These are phyloP conservation scores for Diachasma alloeum DNA, from an alignment of 1,140 invertebrate genomes.

Conservation along the genomic window DNA sequence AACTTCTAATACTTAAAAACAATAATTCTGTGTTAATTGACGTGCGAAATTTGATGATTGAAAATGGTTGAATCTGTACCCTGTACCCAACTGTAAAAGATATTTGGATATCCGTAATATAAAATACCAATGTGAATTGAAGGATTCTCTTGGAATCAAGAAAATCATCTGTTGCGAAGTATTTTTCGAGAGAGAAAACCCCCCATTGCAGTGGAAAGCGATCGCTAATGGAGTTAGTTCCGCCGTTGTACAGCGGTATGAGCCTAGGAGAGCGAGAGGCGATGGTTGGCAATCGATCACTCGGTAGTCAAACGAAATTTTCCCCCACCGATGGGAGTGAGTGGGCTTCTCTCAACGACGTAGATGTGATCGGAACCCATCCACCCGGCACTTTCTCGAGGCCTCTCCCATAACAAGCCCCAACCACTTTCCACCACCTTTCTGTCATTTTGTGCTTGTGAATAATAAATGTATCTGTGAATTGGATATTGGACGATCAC, in stretches of 20 bases:
- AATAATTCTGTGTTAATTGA: no score
- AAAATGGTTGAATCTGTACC: no score
- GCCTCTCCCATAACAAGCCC: neutral
- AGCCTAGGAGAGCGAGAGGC: neutral
- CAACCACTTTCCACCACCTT: neutral
- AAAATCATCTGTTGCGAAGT: conserved; percentile 51
- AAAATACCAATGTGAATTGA: neutral
- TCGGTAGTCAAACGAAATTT: conserved; percentile 43
- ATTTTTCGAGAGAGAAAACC: neutral
- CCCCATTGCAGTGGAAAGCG: conserved; percentile 40
- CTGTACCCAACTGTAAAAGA: no score
- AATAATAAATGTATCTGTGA: conserved; percentile 20
- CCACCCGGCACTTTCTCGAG: neutral
- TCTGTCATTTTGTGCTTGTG: neutral
- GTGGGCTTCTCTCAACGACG: neutral
- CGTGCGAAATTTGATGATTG: no score
- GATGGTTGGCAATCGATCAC: conserved; percentile 45
- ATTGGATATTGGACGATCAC: conserved; percentile 11
- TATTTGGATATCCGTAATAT: no score
- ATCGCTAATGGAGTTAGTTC: conserved; percentile 52
- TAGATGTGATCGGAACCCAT: conserved; percentile 8
- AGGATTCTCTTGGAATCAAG: neutral
- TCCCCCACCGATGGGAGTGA: neutral
- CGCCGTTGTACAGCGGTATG: neutral
- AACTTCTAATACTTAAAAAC: no score